Evolutionary conservation across 2,888 invertebrate genomes (phyloP).

Genomic region (Apamea crenata): DNA sequence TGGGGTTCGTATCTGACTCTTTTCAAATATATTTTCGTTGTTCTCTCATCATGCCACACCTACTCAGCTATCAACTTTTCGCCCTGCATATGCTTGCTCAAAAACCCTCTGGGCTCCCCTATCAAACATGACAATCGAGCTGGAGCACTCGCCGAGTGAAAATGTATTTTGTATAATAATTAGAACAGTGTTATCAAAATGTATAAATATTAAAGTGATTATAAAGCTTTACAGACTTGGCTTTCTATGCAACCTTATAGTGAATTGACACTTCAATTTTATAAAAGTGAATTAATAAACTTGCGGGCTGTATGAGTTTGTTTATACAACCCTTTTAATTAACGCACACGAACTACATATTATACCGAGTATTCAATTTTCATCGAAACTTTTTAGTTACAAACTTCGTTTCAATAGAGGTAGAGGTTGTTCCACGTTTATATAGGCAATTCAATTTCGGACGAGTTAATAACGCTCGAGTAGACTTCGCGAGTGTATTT

Average conservation of each 20-base stretch:
- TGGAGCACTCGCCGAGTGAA: not conserved
- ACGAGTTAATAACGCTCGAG: slow-evolving; percentile 7
- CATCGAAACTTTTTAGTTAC: slow-evolving; percentile 22
- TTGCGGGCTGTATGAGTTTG: not conserved
- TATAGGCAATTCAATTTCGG: slow-evolving; percentile 14
- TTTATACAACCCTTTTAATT: not conserved
- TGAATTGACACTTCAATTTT: not conserved
- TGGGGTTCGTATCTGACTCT: too few species aligned
- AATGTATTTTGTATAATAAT: not conserved
- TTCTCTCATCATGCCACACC: too few species aligned
- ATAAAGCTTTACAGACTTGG: not conserved
- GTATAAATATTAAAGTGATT: not conserved
- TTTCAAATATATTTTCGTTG: too few species aligned
- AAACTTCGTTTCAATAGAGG: slow-evolving; percentile 10
- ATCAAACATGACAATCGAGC: not conserved
- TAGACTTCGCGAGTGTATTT: not conserved
- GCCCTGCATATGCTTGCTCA: too few species aligned
- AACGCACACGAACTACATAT: not conserved
- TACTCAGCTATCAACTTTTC: too few species aligned
- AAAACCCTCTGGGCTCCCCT: too few species aligned
- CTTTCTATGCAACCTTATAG: not conserved
- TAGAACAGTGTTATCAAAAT: not conserved
- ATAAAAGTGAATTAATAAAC: not conserved
- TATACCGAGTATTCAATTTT: slow-evolving; percentile 20
- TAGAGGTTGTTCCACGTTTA: slow-evolving; percentile 6